A percentile compares a stretch with the other conserved stretches of the same genome.
These are phyloP conservation scores for Cataglyphis albicans DNA, from an alignment of 2,888 invertebrate genomes.

Conservation along the genomic window DNA sequence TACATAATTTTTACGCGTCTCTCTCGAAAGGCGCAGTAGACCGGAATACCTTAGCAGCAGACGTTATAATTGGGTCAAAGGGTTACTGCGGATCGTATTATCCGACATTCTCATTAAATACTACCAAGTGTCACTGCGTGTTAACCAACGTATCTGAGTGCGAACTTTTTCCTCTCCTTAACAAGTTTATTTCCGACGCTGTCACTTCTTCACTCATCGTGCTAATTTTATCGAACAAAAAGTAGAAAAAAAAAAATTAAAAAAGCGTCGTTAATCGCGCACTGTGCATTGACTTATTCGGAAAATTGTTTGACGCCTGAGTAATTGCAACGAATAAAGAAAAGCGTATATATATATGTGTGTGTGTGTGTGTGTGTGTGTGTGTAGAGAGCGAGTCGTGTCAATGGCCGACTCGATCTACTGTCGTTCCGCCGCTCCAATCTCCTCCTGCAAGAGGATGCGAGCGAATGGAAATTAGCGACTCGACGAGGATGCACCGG, in stretches of 20 bases:
- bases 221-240: not conserved
- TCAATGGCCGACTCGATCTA: constrained; percentile 48
- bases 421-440: not conserved
- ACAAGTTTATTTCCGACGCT: constrained; percentile 13
- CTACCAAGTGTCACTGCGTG: constrained; percentile 36
- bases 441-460: constrained; percentile 47
- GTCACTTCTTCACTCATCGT: not conserved
- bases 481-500: constrained; percentile 62
- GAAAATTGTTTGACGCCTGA: not conserved
- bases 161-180: constrained; percentile 28
- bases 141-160: constrained; percentile 13
- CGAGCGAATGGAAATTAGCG: constrained; percentile 69
- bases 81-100: constrained; percentile 42
- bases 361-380: too few relatives aligned
- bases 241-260: not conserved
- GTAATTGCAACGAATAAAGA: not conserved
- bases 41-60: too few relatives aligned
- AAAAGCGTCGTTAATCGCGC: not conserved
- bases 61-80: constrained; percentile 45
- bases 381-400: constrained; percentile 7
- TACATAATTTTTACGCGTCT: constrained; percentile 32
- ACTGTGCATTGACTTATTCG: not conserved
- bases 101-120: constrained; percentile 35
- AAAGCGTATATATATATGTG: not conserved
- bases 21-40: constrained; percentile 12